phyloP scores from a whole-genome alignment of 2,888 invertebrate genomes.

The Hyppa rectilinea region DNA sequence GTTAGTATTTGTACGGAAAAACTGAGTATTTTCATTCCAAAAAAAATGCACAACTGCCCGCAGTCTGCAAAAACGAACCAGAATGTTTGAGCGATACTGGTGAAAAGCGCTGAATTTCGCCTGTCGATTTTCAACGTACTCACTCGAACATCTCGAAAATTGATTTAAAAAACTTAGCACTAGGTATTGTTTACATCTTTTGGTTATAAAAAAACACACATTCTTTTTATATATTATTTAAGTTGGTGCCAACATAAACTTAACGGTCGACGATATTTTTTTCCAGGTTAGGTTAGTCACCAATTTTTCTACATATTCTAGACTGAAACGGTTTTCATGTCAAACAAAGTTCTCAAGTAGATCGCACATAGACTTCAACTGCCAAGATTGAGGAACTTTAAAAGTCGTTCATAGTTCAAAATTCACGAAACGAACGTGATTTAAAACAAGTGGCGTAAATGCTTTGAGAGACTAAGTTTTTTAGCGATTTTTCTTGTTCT shows the following conservation, averaged over 20 bases:
- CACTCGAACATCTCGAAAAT: constrained; percentile 3
- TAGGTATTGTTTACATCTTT: no score
- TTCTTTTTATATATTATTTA: no score
- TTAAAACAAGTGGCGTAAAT: constrained; percentile 22
- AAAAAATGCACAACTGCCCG: constrained; percentile 55
- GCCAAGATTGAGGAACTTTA: constrained; percentile 60
- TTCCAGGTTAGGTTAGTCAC: background rate
- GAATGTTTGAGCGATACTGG: constrained; percentile 35
- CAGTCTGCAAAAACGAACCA: constrained; percentile 54
- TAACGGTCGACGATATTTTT: constrained; percentile 2
- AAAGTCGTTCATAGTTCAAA: constrained; percentile 57
- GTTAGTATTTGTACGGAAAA: constrained; percentile 40
- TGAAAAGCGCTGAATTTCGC: constrained; percentile 45
- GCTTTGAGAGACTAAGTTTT: constrained; percentile 15
- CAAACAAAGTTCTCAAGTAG: constrained; percentile 70
- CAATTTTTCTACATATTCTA: constrained; percentile 43
- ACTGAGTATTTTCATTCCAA: constrained; percentile 50
- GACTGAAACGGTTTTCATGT: constrained; percentile 77
- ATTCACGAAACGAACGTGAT: constrained; percentile 32
- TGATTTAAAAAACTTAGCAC: constrained; percentile 17
- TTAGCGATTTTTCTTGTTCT: background rate
- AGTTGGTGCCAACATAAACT: no score
- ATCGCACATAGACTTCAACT: constrained; percentile 64
- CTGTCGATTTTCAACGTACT: constrained; percentile 39
- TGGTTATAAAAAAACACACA: no score